Base-by-base conservation (phyloP, 2,797 vertebrate genomes). In the Apogon talboti region DNA sequence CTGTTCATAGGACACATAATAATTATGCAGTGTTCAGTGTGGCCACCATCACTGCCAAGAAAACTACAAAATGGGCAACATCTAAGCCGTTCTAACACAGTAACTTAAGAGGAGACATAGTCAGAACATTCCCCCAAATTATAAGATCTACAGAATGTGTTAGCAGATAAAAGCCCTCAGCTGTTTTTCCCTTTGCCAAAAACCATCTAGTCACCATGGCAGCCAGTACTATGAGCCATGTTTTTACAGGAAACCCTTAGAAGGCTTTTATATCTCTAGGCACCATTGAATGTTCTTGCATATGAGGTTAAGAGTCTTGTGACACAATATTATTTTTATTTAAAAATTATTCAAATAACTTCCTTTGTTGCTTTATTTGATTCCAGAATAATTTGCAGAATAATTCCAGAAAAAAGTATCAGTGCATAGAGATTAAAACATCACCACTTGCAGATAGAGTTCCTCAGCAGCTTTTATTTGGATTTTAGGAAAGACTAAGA, bases 151-250 rank as follows among this genome's bases (percentile, higher is more conserved):
- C 59, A 59, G 49, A 66, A 56, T 28, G 47, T 58, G 57, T 16
- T 69, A 0, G 18, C 35, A 59, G 62, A 78, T 71, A 51, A 87
- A 59, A 62, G 44, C 21, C 38, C 30, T 10, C 37, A 24, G 19
- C 3, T 21, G 19, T 21, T 21, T 21, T 21, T 21, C 19, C 19
- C 19, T 21, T 21, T 52, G 71, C 65, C 65, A 77, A 63, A 24
- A 71, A 65, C 18, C 19, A 37, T 71, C 30, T 38, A 45, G 76
- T 83, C 47, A 7, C 69, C 54, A 71, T 74, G 44, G 67, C 50
- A 80, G 79, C 61, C 14, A 11, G 14, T 1, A 3, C 59, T 48
- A 15, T 28, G 62, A 12, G 30, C 13, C 5, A 1, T 42, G 38
- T 66, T 79, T 61, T 65, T 5, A 43, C 41, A 47, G 50, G 24